phyloP scores from a whole-genome alignment of 2,888 invertebrate genomes.

The Philhelius pedissequus region DNA sequence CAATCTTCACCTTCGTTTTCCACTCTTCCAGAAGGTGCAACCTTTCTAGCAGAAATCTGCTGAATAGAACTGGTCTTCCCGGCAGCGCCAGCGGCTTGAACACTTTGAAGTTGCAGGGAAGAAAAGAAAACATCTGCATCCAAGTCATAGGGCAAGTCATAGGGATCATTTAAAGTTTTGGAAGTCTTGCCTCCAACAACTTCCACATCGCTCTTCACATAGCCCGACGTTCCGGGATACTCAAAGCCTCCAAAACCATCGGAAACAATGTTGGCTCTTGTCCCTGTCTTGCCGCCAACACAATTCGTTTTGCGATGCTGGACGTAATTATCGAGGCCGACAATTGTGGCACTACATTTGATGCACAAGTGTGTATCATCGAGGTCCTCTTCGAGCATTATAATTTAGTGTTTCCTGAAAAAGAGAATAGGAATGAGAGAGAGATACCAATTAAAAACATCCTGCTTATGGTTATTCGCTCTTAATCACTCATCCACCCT shows the following conservation, averaged over 20 bases:
- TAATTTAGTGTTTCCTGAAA: constrained; percentile 43
- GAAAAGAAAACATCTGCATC: constrained; percentile 93
- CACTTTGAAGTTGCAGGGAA: constrained; percentile 87
- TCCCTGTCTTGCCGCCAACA: constrained; percentile 73
- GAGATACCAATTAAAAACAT: constrained; percentile 63
- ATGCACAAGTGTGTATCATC: constrained; percentile 93
- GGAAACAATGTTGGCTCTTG: constrained; percentile 74
- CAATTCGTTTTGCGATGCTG: constrained; percentile 89
- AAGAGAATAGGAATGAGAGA: constrained; percentile 9
- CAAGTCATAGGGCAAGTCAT: constrained; percentile 81
- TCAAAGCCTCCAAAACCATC: constrained; percentile 73
- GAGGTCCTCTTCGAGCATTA: constrained; percentile 82
- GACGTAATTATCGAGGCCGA: constrained; percentile 92
- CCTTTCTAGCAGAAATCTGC: constrained; percentile 41
- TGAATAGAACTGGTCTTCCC: constrained; percentile 35
- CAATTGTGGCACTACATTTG: constrained; percentile 89
- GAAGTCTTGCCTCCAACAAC: constrained; percentile 73
- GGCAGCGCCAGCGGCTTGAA: constrained; percentile 69
- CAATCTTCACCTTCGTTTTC: constrained; percentile 44
- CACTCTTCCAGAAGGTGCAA: constrained; percentile 22
- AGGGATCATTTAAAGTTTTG: constrained; percentile 75
- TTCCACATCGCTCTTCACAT: constrained; percentile 70
- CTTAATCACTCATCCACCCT: constrained; percentile 43
- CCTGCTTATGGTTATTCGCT: constrained; percentile 40
- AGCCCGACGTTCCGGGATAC: constrained; percentile 72